Evolutionary conservation across 2,113 vertebrate species (phyloP).

Genomic region (Vimba vimba): DNA sequence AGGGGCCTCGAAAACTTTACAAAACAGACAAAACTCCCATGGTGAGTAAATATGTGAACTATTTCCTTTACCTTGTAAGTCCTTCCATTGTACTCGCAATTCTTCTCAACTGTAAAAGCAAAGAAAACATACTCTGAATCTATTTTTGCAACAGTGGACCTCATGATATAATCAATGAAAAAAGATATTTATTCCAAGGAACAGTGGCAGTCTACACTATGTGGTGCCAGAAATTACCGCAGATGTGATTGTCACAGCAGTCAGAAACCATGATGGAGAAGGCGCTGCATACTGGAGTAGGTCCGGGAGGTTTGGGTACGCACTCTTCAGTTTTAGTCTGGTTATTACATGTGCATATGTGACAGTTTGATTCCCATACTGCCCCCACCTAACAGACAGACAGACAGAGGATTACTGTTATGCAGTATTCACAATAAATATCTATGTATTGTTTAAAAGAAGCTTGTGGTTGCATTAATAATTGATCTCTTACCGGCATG

Average conservation of each 20-base stretch:
- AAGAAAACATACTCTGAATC: neutral
- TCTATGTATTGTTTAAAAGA: neutral
- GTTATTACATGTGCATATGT: slow-evolving; percentile 68
- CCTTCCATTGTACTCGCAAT: slow-evolving; percentile 62
- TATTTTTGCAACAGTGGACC: neutral
- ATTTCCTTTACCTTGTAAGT: slow-evolving; percentile 64
- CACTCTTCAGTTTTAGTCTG: slow-evolving; percentile 67
- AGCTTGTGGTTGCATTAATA: neutral
- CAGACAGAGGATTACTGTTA: slow-evolving; percentile 7
- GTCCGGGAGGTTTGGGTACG: neutral
- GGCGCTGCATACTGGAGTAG: slow-evolving; percentile 42
- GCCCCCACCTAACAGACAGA: slow-evolving; percentile 65
- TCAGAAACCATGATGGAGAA: slow-evolving; percentile 37
- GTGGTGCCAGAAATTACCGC: slow-evolving; percentile 60
- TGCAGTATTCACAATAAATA: neutral
- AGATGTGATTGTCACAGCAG: slow-evolving; percentile 63
- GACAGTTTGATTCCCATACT: slow-evolving; percentile 69
- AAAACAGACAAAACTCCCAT: neutral
- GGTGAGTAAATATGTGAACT: neutral
- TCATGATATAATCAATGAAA: neutral
- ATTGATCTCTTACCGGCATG: slow-evolving; percentile 59
- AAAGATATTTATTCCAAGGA: neutral
- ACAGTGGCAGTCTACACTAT: neutral
- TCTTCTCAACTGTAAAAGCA: slow-evolving; percentile 69
- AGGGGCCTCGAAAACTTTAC: neutral